These are phyloP conservation scores for Masnerella sp. DNA, from an alignment of 2,888 invertebrate species.

Conservation along the genomic window DNA sequence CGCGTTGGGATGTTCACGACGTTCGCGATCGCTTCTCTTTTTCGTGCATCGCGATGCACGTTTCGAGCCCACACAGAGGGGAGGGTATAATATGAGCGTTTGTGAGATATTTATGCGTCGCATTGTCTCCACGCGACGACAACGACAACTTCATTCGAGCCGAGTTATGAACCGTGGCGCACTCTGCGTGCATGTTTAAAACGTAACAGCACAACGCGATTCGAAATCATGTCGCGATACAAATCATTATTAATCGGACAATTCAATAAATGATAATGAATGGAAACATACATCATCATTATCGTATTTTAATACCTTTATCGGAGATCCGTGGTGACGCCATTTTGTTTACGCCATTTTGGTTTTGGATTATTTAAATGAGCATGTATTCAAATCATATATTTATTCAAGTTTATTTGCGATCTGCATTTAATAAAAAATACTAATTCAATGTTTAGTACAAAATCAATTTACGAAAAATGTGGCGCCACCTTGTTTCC, in stretches of 20 bases:
- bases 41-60: conserved; percentile 57
- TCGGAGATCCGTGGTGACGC: too few species aligned
- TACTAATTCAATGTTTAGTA: too few species aligned
- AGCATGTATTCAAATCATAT: too few species aligned
- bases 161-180: conserved; percentile 72
- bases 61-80: conserved; percentile 61
- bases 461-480: too few species aligned
- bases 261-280: conserved; percentile 49
- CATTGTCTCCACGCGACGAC: conserved; percentile 75
- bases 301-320: too few species aligned
- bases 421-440: too few species aligned
- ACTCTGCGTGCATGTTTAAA: conserved; percentile 43
- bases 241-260: conserved; percentile 53
- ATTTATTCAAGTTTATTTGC: too few species aligned
- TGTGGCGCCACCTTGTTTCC: too few species aligned
- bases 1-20: conserved; percentile 51
- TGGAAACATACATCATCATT: neutral
- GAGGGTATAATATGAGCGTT: conserved; percentile 70
- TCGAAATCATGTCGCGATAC: conserved; percentile 42
- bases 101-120: conserved; percentile 76
- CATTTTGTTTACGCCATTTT: too few species aligned
- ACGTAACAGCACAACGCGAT: conserved; percentile 44
- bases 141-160: conserved; percentile 77
- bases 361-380: too few species aligned
- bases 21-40: conserved; percentile 54